phyloP scores from a whole-genome alignment of 2,113 vertebrate species.

The Marmota monax region DNA sequence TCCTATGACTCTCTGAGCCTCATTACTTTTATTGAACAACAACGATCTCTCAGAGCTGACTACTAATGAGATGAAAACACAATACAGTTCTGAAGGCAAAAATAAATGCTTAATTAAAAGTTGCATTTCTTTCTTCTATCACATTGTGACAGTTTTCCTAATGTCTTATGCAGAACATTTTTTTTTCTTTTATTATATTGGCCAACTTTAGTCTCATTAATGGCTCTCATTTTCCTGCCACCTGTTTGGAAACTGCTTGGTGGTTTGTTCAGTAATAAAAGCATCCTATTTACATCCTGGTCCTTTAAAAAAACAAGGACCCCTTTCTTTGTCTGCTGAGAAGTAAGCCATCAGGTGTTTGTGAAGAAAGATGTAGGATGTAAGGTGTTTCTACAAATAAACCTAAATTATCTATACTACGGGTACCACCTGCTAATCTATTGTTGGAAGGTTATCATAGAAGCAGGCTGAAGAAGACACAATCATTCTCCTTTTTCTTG shows the following conservation, averaged over 20 bases:
- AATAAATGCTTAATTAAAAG: neutral
- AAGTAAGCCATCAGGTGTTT: neutral
- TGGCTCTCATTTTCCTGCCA: neutral
- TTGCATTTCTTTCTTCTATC: neutral
- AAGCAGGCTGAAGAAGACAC: neutral
- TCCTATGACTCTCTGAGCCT: neutral
- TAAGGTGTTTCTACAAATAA: neutral
- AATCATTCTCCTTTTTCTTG: neutral
- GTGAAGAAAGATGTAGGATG: neutral
- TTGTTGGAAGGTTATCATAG: neutral
- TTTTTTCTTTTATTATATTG: neutral
- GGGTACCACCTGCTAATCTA: neutral
- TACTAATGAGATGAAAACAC: neutral
- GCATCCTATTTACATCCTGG: neutral
- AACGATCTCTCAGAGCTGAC: neutral
- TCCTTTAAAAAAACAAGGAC: neutral
- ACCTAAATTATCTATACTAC: neutral
- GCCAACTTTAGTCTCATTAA: neutral
- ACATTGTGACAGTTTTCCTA: neutral
- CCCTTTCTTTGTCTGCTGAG: neutral
- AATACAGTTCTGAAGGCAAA: neutral
- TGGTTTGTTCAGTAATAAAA: neutral
- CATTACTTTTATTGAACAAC: neutral
- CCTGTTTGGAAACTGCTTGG: neutral
- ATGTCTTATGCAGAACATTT: neutral